Percentiles rank a stretch among this genome's conserved stretches.
phyloP scores from a whole-genome alignment of 64 coral and sea anemone species.

The Actinia equina region DNA sequence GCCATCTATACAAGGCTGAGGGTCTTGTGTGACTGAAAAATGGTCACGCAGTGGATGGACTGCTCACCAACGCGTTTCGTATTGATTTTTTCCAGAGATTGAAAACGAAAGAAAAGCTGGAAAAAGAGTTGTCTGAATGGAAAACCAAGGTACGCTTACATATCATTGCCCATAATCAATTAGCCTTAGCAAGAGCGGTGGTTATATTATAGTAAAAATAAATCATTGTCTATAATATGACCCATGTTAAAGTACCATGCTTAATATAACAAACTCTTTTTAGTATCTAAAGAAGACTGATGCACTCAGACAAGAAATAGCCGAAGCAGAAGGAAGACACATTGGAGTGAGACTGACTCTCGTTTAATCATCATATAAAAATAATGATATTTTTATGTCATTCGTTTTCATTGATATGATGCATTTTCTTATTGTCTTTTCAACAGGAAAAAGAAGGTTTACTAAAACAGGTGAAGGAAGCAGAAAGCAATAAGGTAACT shows the following conservation, averaged over 20 bases:
- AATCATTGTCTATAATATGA: no score
- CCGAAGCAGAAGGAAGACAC: not conserved
- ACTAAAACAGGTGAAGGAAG: conserved; percentile 25
- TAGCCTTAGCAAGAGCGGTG: no score
- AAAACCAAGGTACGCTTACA: conserved; percentile 51
- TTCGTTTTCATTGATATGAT: not conserved
- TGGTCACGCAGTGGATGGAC: no score
- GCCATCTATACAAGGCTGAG: no score
- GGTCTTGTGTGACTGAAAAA: no score
- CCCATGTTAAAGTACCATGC: not conserved
- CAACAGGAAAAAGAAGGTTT: conserved; percentile 41
- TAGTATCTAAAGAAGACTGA: conserved; percentile 54
- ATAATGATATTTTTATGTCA: not conserved
- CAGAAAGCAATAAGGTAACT: conserved; percentile 39
- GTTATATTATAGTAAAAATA: no score
- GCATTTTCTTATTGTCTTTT: not conserved
- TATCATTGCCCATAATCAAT: no score
- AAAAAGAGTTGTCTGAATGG: conserved; percentile 56
- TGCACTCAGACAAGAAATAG: conserved; percentile 35
- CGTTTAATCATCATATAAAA: no score
- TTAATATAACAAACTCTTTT: not conserved
- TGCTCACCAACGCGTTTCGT: not conserved
- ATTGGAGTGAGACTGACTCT: not conserved
- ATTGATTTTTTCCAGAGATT: conserved; percentile 15
- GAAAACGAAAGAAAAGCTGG: conserved; percentile 34